Percentiles rank a stretch among this genome's conserved stretches.
These are phyloP conservation scores for Sceloporus tristichus DNA, from an alignment of 2,113 vertebrate genomes.

Conservation along the genomic window DNA sequence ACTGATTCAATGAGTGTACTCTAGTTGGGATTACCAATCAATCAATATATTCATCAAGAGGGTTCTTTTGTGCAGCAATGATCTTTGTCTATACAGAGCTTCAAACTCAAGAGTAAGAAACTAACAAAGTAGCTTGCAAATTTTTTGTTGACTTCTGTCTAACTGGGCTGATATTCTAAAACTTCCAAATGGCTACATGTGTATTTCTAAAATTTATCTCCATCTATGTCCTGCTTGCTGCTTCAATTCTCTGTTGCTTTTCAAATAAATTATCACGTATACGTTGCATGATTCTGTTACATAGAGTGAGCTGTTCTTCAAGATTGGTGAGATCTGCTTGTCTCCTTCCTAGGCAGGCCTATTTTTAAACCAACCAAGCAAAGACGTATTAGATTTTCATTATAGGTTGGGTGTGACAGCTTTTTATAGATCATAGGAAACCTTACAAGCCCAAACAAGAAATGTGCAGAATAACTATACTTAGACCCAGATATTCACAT, in stretches of 20 bases:
- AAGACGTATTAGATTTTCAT: background rate
- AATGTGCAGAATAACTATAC: background rate
- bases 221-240: background rate
- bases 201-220: background rate
- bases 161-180: background rate
- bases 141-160: background rate
- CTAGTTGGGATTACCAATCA: no score
- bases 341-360: background rate
- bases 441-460: background rate
- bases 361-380: background rate
- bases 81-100: background rate
- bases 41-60: background rate
- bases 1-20: no score
- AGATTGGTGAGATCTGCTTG: background rate
- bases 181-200: background rate
- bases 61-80: background rate
- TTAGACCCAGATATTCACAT: no score
- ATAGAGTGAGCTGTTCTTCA: background rate
- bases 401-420: background rate
- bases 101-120: background rate
- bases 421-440: background rate
- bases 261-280: no score
- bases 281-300: background rate
- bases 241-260: background rate
- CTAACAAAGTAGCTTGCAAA: background rate